Conservation (phyloP, 2,797 vertebrate genomes). For the Avahi laniger region DNA sequence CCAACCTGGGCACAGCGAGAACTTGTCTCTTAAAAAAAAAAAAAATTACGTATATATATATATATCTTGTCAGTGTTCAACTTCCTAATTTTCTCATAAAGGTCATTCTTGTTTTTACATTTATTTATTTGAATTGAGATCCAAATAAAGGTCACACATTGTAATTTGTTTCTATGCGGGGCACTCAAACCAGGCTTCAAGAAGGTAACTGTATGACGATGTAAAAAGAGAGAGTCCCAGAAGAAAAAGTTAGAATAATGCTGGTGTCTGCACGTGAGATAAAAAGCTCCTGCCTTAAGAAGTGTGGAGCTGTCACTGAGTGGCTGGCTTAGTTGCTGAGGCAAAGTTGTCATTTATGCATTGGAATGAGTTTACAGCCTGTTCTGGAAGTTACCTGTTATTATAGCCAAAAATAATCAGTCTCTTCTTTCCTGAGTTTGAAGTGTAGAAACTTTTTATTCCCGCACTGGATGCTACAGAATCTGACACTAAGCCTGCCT, state of each 20-base stretch:
- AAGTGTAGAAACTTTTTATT: background rate
- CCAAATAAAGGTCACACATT: background rate
- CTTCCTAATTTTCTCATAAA: background rate
- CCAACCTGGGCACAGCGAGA: background rate
- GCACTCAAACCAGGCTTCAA: background rate
- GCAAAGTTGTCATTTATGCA: background rate
- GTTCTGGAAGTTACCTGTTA: background rate
- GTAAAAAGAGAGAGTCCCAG: background rate
- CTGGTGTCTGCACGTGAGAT: background rate
- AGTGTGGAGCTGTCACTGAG: background rate
- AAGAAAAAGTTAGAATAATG: background rate
- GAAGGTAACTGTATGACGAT: background rate
- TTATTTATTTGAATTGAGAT: constrained; percentile 8
- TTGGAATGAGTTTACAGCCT: background rate
- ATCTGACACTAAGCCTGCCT: background rate
- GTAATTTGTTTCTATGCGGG: background rate
- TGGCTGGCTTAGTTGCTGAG: background rate
- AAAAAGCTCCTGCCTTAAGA: background rate
- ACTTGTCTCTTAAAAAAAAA: background rate
- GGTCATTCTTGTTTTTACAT: background rate
- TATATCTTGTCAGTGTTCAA: background rate
- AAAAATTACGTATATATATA: background rate
- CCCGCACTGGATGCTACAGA: background rate
- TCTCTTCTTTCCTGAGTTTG: background rate
- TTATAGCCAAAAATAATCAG: background rate